Conservation (phyloP, 2,797 vertebrate genomes). For the Etheostoma nigrum region DNA sequence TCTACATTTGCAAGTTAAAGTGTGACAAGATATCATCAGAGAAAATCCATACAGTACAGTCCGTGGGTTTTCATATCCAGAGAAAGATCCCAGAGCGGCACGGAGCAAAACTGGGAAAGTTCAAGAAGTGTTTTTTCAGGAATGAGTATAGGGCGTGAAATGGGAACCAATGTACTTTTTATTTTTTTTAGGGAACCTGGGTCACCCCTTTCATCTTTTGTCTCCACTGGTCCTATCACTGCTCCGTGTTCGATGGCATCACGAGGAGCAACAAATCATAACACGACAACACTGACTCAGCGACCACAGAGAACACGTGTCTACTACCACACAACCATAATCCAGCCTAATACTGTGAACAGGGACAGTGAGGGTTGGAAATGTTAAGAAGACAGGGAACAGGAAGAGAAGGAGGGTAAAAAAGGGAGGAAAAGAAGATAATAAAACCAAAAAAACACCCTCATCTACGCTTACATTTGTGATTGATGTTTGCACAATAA, state of each 20-base stretch:
- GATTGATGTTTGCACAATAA: constrained; percentile 75
- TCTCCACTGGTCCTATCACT: constrained; percentile 54
- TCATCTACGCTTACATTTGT: constrained; percentile 69
- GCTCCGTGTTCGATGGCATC: constrained; percentile 71
- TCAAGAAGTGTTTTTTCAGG: constrained; percentile 50
- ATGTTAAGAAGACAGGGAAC: constrained; percentile 58
- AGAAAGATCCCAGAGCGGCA: constrained; percentile 61
- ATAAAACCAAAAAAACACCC: constrained; percentile 67
- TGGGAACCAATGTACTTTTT: constrained; percentile 51
- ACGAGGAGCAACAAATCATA: constrained; percentile 68
- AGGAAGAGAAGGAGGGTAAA: constrained; percentile 13
- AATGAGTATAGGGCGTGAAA: constrained; percentile 48
- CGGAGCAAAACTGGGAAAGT: constrained; percentile 61
- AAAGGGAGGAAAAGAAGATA: constrained; percentile 44
- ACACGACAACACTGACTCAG: constrained; percentile 78
- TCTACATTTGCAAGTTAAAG: constrained; percentile 49
- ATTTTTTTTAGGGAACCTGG: constrained; percentile 75
- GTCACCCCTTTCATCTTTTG: constrained; percentile 77
- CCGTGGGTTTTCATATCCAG: constrained; percentile 57
- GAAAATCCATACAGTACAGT: constrained; percentile 71
- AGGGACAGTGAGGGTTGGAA: constrained; percentile 66
- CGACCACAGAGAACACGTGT: constrained; percentile 82
- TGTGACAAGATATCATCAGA: constrained; percentile 54
- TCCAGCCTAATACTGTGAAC: constrained; percentile 85
- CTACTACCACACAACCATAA: constrained; percentile 83